Evolutionary conservation across 2,888 invertebrate genomes (phyloP), one percentile per base, ranked within the genome.

Genomic region (Nemotelus nigrinus): DNA sequence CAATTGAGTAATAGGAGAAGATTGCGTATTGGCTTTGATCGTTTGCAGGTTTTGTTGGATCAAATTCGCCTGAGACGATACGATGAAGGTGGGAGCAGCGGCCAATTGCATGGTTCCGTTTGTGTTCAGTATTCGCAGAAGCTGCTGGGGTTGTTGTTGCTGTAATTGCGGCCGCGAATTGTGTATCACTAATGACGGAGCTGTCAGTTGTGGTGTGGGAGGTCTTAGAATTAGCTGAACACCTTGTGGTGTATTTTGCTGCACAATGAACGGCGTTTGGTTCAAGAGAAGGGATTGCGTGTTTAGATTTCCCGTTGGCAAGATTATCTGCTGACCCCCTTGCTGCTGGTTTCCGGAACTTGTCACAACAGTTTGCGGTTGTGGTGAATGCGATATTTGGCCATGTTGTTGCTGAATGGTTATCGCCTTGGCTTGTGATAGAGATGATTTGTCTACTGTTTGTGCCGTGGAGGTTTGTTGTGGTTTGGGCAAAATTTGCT

Each of bases 161-260:
- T 85, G 83, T 55, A 80, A 47, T 76, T 80, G 82, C 3, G 84
- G 85, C 39, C 87, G 84, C n/a, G 84, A 78, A 78, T 87, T 88
- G 76, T 87, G 87, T 67, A 87, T 88, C 25, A 87, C 87, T 79
- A 87, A 81, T 60, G 87, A 87, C 0, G 88, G 88, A 43, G 86
- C 87, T 41, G 78, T 10, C 78, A 89, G 81, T 83, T 89, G 90
- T 5, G 89, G 88, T 77, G 91, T 88, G 77, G 92, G 91, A 78
- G 92, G 92, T 82, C 93, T 88, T 81, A 93, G 87, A 81, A 93
- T 92, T 80, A 93, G 89, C 84, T 93, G 93, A 77, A 93, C 92
- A 67, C 92, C 92, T 82, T 92, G 92, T 71, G 91, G 89, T 1
- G 89, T 88, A 83, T 91, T 90, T 83, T 91, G 91, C 82, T 91